phyloP scores from a whole-genome alignment of 2,113 vertebrate genomes.

The Tenebrosternarchus preto region DNA sequence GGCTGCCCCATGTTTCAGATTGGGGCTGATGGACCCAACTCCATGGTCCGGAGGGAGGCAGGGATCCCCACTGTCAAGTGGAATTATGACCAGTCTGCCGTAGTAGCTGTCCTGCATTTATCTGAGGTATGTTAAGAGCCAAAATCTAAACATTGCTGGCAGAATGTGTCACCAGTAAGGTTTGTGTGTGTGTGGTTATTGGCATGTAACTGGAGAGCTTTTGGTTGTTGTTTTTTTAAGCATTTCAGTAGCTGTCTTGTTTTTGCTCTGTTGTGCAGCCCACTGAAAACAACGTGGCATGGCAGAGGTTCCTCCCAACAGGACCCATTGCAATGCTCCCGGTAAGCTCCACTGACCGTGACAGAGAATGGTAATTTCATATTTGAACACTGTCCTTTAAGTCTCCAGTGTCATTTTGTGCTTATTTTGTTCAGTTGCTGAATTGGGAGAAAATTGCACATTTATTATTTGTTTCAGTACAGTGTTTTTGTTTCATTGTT shows the following conservation, averaged over 20 bases:
- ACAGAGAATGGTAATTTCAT: conserved; percentile 6
- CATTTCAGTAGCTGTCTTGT: conserved; percentile 29
- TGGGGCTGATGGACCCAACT: conserved; percentile 93
- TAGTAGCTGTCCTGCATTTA: conserved; percentile 92
- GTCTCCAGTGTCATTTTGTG: neutral
- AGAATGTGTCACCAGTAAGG: neutral
- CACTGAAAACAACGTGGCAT: conserved; percentile 95
- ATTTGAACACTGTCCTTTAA: conserved; percentile 13
- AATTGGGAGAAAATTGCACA: neutral
- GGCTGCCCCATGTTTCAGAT: conserved; percentile 72
- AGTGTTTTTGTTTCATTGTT: neutral
- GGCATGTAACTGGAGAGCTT: conserved; percentile 15
- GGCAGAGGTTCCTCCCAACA: conserved; percentile 96
- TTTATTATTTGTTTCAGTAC: conserved; percentile 8
- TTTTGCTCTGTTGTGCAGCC: conserved; percentile 70
- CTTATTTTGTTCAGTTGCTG: neutral
- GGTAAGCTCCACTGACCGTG: conserved; percentile 71
- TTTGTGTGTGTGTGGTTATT: neutral
- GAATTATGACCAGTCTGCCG: conserved; percentile 92
- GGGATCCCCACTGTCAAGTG: conserved; percentile 87
- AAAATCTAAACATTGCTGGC: conserved; percentile 24
- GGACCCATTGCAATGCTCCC: conserved; percentile 95
- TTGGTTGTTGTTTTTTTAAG: conserved; percentile 12
- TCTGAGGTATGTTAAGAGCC: conserved; percentile 77
- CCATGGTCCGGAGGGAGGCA: conserved; percentile 80